phyloP scores from a whole-genome alignment of 2,888 invertebrate species.

The Corbicula japonica region DNA sequence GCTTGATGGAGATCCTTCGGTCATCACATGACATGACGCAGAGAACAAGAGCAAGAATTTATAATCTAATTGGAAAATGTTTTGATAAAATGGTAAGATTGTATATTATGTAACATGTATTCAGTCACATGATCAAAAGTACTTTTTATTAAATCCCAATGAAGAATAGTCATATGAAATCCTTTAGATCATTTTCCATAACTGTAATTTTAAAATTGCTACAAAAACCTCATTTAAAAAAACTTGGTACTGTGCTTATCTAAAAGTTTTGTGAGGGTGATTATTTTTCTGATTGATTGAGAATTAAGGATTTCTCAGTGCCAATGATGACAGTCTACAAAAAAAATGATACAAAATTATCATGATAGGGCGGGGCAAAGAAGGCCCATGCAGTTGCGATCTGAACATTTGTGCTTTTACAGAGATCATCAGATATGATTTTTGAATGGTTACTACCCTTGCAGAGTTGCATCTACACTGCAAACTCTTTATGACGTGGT shows the following conservation, averaged over 20 bases:
- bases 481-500: too few relatives aligned
- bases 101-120: too few relatives aligned
- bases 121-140: neutral
- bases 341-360: too few relatives aligned
- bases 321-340: too few relatives aligned
- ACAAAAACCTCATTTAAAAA: neutral
- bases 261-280: neutral
- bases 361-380: too few relatives aligned
- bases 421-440: too few relatives aligned
- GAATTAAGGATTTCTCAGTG: too few relatives aligned
- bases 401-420: too few relatives aligned
- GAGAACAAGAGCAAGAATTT: constrained; percentile 60
- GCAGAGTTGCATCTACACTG: too few relatives aligned
- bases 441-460: too few relatives aligned
- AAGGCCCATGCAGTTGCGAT: too few relatives aligned
- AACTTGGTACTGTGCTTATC: neutral
- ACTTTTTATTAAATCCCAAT: neutral
- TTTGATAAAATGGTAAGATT: constrained; percentile 65
- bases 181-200: neutral
- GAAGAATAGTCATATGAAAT: neutral
- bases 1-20: constrained; percentile 37
- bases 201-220: neutral
- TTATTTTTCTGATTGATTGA: too few relatives aligned
- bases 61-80: constrained; percentile 59
- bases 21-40: constrained; percentile 36